Evolutionary conservation across 2,888 invertebrate genomes (phyloP), one percentile per base, ranked within the genome.

Genomic region (Archaeoteleia sp.): DNA sequence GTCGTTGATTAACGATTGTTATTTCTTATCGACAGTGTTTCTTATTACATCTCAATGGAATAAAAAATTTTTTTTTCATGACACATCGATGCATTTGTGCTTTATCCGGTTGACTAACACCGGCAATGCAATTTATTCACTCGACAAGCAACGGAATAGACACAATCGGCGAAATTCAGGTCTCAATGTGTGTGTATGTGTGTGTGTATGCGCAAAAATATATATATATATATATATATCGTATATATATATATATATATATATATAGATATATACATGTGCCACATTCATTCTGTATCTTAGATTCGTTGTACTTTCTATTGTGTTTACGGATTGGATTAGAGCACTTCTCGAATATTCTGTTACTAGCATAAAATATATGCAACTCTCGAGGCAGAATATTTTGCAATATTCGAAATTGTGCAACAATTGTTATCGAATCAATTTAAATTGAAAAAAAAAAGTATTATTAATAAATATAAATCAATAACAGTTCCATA

Each of bases 261-360:
- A n/a, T n/a, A n/a, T n/a, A n/a, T n/a, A n/a, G n/a, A n/a, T n/a
- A n/a, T n/a, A n/a, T n/a, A n/a, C n/a, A n/a, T n/a, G n/a, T n/a
- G n/a, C n/a, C 49, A 67, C 58, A 54, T 53, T 73, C 73, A 42
- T 48, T 57, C 65, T 70, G 48, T 78, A 79, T 77, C 80, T 78
- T 78, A 80, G 76, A 79, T 80, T 77, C 76, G 62, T 69, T 62
- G 72, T 75, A 76, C 78, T 82, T 79, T 80, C 81, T 81, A 82
- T 81, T 80, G 79, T 81, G 74, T 78, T 79, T 79, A 69, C 74
- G 73, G 75, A 75, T 78, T 61, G 76, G 65, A 74, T 76, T 76
- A 74, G 68, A 78, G 69, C 74, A 74, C 74, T 77, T 78, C 74
- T 74, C 71, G 71, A 54, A 69, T 58, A 66, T 62, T 65, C 57